Conservation (phyloP, 2,888 invertebrate genomes). For the Eupithecia subfuscata region DNA sequence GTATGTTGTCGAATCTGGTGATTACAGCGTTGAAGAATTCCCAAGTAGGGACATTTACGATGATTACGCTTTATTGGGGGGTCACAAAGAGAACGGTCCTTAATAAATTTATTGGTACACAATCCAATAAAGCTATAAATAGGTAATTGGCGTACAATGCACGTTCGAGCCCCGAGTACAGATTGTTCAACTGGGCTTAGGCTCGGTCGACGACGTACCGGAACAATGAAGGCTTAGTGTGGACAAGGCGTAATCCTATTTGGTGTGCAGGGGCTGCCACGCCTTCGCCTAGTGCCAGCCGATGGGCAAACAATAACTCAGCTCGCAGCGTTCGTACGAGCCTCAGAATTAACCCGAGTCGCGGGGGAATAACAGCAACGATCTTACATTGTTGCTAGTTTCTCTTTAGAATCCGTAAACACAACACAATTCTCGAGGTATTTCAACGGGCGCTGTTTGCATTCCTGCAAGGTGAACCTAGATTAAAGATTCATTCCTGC, state of each 20-base stretch:
- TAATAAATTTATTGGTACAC: slow-evolving; percentile 46
- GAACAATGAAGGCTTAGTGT: slow-evolving; percentile 59
- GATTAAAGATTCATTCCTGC: slow-evolving; percentile 38
- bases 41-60: slow-evolving; percentile 35
- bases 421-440: slow-evolving; percentile 32
- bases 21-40: slow-evolving; percentile 16
- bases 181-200: slow-evolving; percentile 52
- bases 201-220: slow-evolving; percentile 50
- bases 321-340: slow-evolving; percentile 50
- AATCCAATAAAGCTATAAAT: slow-evolving; percentile 48
- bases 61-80: slow-evolving; percentile 40
- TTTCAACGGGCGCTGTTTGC: slow-evolving; percentile 35
- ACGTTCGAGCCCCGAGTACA: slow-evolving; percentile 51
- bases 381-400: slow-evolving; percentile 38
- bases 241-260: slow-evolving; percentile 66
- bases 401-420: slow-evolving; percentile 42
- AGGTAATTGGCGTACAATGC: slow-evolving; percentile 51
- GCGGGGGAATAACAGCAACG: slow-evolving; percentile 42
- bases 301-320: slow-evolving; percentile 61
- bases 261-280: slow-evolving; percentile 47
- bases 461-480: slow-evolving; percentile 34
- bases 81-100: slow-evolving; percentile 39
- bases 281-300: slow-evolving; percentile 38
- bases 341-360: slow-evolving; percentile 48
- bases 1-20: not conserved